phyloP scores from a whole-genome alignment of 2,797 vertebrate genomes.

The Sebastolobus altivelis region DNA sequence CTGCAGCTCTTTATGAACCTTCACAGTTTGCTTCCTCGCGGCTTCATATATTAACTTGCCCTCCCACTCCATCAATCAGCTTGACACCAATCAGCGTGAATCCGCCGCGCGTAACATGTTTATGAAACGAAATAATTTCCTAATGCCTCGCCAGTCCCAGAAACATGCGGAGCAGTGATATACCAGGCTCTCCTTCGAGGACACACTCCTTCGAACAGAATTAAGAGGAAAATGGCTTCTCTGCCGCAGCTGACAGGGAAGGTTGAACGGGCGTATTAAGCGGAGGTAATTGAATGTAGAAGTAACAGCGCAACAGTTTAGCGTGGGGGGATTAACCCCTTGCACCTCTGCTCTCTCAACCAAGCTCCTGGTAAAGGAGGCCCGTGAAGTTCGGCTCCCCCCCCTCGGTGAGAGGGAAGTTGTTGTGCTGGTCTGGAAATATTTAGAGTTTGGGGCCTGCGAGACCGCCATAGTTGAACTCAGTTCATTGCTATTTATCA shows the following conservation, averaged over 20 bases:
- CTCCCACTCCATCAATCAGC: slow-evolving; percentile 76
- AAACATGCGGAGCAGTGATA: slow-evolving; percentile 58
- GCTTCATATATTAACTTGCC: slow-evolving; percentile 70
- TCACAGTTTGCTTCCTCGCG: slow-evolving; percentile 48
- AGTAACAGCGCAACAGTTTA: slow-evolving; percentile 66
- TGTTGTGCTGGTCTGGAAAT: slow-evolving; percentile 38
- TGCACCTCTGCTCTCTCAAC: slow-evolving; percentile 52
- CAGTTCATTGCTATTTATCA: slow-evolving; percentile 71
- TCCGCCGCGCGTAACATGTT: slow-evolving; percentile 60
- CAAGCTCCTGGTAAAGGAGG: slow-evolving; percentile 10
- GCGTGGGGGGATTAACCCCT: slow-evolving; percentile 62
- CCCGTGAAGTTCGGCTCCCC: neutral
- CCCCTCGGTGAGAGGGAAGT: neutral
- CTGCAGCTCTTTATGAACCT: slow-evolving; percentile 47
- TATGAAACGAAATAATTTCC: slow-evolving; percentile 65
- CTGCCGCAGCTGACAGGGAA: slow-evolving; percentile 44
- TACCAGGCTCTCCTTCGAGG: slow-evolving; percentile 52
- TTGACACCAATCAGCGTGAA: slow-evolving; percentile 69
- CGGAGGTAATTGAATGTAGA: slow-evolving; percentile 81
- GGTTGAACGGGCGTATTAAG: slow-evolving; percentile 73
- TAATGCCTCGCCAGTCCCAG: slow-evolving; percentile 41
- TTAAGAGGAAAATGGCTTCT: slow-evolving; percentile 66
- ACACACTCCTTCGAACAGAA: slow-evolving; percentile 58
- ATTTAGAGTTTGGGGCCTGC: slow-evolving; percentile 56
- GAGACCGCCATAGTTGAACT: slow-evolving; percentile 58